These are phyloP conservation scores for Drosophila auraria DNA, from an alignment of 1,140 invertebrate genomes.

Conservation along the genomic window DNA sequence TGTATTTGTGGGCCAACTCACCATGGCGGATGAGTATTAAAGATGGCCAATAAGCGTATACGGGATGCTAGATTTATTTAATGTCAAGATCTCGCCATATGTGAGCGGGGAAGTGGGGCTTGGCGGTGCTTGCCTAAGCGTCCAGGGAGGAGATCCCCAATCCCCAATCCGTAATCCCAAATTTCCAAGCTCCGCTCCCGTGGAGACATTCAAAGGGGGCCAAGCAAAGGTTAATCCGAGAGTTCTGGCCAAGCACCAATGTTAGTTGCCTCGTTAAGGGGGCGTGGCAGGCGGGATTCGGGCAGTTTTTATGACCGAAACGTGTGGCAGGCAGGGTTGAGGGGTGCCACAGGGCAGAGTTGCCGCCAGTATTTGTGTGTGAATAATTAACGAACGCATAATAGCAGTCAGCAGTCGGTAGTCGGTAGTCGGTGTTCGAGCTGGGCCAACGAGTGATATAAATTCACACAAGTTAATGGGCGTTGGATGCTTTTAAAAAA, in stretches of 20 bases:
- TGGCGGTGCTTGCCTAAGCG: constrained; percentile 54
- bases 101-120: constrained; percentile 18
- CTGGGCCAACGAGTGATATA: constrained; percentile 74
- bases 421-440: constrained; percentile 22
- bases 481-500: constrained; percentile 76
- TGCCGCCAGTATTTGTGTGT: constrained; percentile 56
- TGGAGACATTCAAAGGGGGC: constrained; percentile 55
- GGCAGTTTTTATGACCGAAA: constrained; percentile 78
- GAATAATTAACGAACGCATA: constrained; percentile 84
- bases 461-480: constrained; percentile 81
- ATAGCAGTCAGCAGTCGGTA: constrained; percentile 63
- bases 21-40: constrained; percentile 61
- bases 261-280: constrained; percentile 70
- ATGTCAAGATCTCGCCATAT: constrained; percentile 75
- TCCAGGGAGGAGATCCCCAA: constrained; percentile 55
- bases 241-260: constrained; percentile 27
- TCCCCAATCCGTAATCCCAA: constrained; percentile 16
- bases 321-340: constrained; percentile 48
- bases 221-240: constrained; percentile 61
- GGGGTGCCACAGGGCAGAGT: constrained; percentile 6
- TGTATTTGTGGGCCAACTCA: constrained; percentile 15
- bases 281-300: constrained; percentile 58
- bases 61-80: constrained; percentile 80
- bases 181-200: constrained; percentile 12
- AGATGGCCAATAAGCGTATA: constrained; percentile 76